Conservation (phyloP, 2,888 invertebrate genomes). For the Leistus spinibarbis region DNA sequence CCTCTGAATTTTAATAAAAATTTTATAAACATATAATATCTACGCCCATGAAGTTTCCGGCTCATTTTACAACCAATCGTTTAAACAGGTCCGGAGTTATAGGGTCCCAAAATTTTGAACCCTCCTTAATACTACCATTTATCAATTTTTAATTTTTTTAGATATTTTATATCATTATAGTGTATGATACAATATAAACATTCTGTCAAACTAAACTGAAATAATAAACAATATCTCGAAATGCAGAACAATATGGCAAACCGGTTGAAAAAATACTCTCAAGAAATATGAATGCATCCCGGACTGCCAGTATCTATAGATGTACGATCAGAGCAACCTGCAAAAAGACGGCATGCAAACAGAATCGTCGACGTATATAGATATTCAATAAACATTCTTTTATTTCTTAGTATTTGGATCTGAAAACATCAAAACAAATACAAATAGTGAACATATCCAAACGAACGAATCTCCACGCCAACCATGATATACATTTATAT, state of each 20-base stretch:
- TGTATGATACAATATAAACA: too few relatives aligned
- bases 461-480: too few relatives aligned
- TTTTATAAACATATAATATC: too few relatives aligned
- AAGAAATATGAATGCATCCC: not conserved
- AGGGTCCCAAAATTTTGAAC: too few relatives aligned
- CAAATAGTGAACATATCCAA: constrained; percentile 9
- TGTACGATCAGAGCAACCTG: not conserved
- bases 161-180: too few relatives aligned
- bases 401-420: constrained; percentile 26
- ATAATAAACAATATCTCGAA: not conserved
- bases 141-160: too few relatives aligned
- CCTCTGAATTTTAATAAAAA: too few relatives aligned
- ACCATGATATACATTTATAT: constrained; percentile 14
- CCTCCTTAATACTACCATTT: too few relatives aligned
- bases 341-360: not conserved
- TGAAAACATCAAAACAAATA: constrained; percentile 38
- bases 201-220: not conserved
- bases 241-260: not conserved
- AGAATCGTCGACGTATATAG: not conserved
- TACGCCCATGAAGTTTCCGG: too few relatives aligned
- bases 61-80: too few relatives aligned
- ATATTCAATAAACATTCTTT: constrained; percentile 38
- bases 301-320: not conserved
- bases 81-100: too few relatives aligned
- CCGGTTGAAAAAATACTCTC: not conserved